Percentiles rank a stretch among this genome's conserved stretches.
Conservation (phyloP, 2,888 invertebrate genomes). For the Drosophila mercatorum region DNA sequence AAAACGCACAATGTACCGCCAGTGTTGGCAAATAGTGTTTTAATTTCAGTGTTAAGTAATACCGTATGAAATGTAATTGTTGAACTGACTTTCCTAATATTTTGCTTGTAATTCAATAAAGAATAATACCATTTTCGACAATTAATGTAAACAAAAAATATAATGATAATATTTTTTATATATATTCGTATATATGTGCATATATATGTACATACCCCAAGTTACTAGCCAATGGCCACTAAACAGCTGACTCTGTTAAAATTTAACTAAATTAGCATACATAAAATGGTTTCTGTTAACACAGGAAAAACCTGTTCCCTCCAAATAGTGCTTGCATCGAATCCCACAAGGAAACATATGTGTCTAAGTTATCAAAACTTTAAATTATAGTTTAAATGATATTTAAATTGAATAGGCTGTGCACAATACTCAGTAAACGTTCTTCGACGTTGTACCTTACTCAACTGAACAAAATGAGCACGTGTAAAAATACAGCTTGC, state of each 20-base stretch:
- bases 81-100: neutral
- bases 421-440: neutral
- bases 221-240: too few relatives aligned
- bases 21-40: slow-evolving; percentile 27
- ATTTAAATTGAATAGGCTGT: slow-evolving; percentile 24
- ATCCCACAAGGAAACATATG: neutral
- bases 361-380: neutral
- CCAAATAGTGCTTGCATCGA: too few relatives aligned
- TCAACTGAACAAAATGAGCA: slow-evolving; percentile 41
- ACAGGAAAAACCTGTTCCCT: neutral
- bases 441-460: neutral
- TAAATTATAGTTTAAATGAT: slow-evolving; percentile 34
- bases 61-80: neutral
- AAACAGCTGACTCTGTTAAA: slow-evolving; percentile 31
- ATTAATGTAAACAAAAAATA: too few relatives aligned
- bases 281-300: neutral
- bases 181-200: too few relatives aligned
- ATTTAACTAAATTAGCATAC: neutral
- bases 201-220: neutral
- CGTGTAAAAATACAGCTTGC: neutral
- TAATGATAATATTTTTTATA: too few relatives aligned
- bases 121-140: too few relatives aligned
- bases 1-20: slow-evolving; percentile 31
- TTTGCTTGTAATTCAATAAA: too few relatives aligned
- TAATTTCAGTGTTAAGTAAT: slow-evolving; percentile 26